phyloP scores from a whole-genome alignment of 2,797 vertebrate genomes.

The Brachymystax lenok region DNA sequence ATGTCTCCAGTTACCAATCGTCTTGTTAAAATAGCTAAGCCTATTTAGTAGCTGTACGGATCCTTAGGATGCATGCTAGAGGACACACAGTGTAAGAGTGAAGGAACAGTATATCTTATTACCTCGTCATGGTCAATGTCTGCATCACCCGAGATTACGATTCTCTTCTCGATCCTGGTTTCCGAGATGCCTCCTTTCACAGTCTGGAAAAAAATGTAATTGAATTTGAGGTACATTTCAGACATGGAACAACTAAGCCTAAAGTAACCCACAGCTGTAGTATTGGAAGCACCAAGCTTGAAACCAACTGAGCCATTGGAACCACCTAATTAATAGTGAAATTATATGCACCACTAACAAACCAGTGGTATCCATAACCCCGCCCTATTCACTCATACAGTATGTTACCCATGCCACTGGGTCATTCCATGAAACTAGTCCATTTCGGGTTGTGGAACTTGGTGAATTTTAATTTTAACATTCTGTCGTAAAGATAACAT shows the following conservation, averaged over 20 bases:
- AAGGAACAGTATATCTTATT: conserved; percentile 21
- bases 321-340: not conserved
- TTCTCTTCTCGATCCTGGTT: conserved; percentile 95
- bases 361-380: no score
- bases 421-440: not conserved
- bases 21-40: no score
- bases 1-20: no score
- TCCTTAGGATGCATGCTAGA: not conserved
- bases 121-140: conserved; percentile 97
- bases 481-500: no score
- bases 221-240: not conserved
- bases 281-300: no score
- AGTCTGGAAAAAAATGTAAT: conserved; percentile 70
- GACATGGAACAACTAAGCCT: no score
- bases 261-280: no score
- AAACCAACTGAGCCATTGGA: not conserved
- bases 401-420: not conserved
- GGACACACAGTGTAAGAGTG: not conserved
- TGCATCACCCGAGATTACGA: conserved; percentile 95
- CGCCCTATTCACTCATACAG: no score
- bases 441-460: no score
- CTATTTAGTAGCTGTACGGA: not conserved
- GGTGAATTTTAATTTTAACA: no score
- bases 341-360: no score
- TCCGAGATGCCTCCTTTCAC: conserved; percentile 94